These are phyloP conservation scores for Mamestra configurata DNA, from an alignment of 1,140 invertebrate species.

Conservation along the genomic window DNA sequence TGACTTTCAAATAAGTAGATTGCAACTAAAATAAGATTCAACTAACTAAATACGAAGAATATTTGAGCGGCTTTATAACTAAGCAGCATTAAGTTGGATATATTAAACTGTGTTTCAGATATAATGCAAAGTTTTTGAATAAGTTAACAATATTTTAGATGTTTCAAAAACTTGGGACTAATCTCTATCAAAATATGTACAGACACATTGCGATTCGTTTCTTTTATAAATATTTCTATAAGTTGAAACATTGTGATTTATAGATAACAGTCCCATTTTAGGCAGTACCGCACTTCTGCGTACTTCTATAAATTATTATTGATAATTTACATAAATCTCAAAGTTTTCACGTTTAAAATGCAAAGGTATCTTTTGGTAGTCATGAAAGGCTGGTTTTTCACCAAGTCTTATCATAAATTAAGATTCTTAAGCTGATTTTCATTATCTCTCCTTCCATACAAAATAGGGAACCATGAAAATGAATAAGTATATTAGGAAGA, in stretches of 20 bases:
- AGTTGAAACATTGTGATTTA: not conserved
- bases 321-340: conserved; percentile 34
- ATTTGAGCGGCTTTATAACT: conserved; percentile 20
- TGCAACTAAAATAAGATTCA: conserved; percentile 27
- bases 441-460: conserved; percentile 1
- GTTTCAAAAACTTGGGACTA: conserved; percentile 14
- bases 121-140: conserved; percentile 29
- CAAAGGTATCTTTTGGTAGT: conserved; percentile 37
- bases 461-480: not conserved
- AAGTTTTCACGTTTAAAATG: conserved; percentile 30
- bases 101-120: conserved; percentile 27
- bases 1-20: conserved; percentile 44
- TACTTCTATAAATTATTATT: conserved; percentile 1
- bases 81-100: conserved; percentile 13
- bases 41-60: conserved; percentile 31
- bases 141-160: conserved; percentile 22
- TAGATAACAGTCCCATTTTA: not conserved
- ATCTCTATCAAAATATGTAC: conserved; percentile 5
- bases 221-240: not conserved
- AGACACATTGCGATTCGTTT: not conserved
- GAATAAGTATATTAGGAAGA: not conserved
- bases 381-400: conserved; percentile 28
- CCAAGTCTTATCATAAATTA: conserved; percentile 39
- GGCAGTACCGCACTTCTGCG: not conserved
- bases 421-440: conserved; percentile 39